Conservation (phyloP, 2,113 vertebrate species). For the Phoenicopterus ruber region DNA sequence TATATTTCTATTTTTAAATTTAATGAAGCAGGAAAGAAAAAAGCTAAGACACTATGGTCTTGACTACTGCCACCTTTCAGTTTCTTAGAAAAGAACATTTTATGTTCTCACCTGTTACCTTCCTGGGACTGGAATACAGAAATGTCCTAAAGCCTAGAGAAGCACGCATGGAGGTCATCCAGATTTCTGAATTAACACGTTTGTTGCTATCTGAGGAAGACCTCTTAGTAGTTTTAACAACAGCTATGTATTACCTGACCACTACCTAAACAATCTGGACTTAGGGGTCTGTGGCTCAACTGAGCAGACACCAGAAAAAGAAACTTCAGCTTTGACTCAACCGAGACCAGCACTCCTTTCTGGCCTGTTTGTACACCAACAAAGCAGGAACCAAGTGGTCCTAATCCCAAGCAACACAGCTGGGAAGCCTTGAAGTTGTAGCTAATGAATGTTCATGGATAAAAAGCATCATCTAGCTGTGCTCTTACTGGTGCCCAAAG, state of each 20-base stretch:
- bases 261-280: background rate
- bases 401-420: background rate
- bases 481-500: background rate
- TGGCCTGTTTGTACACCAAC: background rate
- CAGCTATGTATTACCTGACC: background rate
- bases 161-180: background rate
- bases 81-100: background rate
- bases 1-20: background rate
- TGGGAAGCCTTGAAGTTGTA: background rate
- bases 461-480: background rate
- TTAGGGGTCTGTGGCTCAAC: background rate
- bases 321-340: background rate
- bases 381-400: background rate
- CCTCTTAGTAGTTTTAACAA: background rate
- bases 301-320: background rate
- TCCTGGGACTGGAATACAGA: background rate
- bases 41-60: background rate
- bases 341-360: background rate
- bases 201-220: background rate
- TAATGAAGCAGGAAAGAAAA: background rate
- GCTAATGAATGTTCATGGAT: background rate
- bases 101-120: background rate
- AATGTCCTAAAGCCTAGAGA: background rate
- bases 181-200: background rate
- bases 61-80: background rate